phyloP scores from a whole-genome alignment of 2,888 invertebrate genomes.

The Lasius fuliginosus region DNA sequence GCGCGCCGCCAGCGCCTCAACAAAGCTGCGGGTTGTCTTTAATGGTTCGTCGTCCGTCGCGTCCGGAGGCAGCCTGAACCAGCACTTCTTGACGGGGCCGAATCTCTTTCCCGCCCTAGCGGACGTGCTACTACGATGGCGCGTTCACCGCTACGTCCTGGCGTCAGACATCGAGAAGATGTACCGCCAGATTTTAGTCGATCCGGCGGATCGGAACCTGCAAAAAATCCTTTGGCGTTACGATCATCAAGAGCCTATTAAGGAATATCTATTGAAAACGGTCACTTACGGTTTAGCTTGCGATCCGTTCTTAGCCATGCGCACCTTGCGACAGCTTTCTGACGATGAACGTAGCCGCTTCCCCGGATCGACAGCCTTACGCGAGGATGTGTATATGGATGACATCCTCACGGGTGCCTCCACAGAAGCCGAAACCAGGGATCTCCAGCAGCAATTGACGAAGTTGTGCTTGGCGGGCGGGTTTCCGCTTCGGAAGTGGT shows the following conservation, averaged over 20 bases:
- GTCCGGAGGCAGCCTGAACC: background rate
- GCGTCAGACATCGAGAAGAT: background rate
- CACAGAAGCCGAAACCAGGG: no score
- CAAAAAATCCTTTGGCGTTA: background rate
- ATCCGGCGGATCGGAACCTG: no score
- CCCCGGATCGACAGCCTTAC: background rate
- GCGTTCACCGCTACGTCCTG: background rate
- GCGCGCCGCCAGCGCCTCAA: background rate
- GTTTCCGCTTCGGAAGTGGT: background rate
- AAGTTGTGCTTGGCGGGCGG: background rate
- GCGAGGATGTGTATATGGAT: background rate
- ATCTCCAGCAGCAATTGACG: background rate
- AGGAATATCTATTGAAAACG: background rate
- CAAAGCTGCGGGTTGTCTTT: background rate
- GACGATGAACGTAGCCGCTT: accelerated
- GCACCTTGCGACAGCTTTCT: background rate
- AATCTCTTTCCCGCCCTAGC: background rate
- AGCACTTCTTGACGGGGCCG: background rate
- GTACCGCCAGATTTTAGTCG: background rate
- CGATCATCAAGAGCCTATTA: accelerated
- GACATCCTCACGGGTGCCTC: background rate
- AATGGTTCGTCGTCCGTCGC: background rate
- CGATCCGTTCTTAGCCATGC: background rate
- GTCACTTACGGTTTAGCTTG: background rate
- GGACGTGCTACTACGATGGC: background rate